phyloP scores from a whole-genome alignment of 1,140 invertebrate genomes.

The Coelopa frigida region DNA sequence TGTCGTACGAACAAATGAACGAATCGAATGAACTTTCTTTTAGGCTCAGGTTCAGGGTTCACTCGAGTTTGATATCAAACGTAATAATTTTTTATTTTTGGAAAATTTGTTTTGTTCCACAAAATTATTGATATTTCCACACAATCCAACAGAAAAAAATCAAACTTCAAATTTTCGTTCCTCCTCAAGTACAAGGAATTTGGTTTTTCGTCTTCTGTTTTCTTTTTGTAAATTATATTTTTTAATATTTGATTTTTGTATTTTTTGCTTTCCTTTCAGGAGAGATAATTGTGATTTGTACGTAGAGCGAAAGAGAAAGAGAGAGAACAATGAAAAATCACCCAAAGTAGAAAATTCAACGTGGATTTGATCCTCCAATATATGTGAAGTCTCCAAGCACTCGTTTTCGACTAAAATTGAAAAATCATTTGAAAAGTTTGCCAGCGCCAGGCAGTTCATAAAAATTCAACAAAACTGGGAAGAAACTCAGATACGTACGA shows the following conservation, averaged over 20 bases:
- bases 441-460: constrained; percentile 7
- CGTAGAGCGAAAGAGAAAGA: constrained; percentile 7
- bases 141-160: too few species aligned
- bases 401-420: constrained; percentile 18
- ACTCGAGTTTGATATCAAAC: too few species aligned
- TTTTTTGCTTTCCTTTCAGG: background rate
- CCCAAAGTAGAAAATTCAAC: constrained; percentile 19
- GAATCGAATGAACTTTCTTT: too few species aligned
- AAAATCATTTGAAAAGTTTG: constrained; percentile 12
- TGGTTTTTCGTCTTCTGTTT: background rate
- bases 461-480: too few species aligned
- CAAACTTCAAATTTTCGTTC: too few species aligned
- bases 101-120: too few species aligned
- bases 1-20: too few species aligned
- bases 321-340: constrained; percentile 7
- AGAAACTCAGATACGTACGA: background rate
- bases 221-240: constrained; percentile 1
- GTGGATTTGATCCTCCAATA: constrained; percentile 44
- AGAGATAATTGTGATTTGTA: too few species aligned
- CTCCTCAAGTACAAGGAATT: too few species aligned
- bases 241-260: background rate
- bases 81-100: too few species aligned
- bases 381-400: constrained; percentile 42
- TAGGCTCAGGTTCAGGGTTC: too few species aligned
- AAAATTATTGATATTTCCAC: too few species aligned